Conservation (phyloP, 2,797 vertebrate genomes). For the Lepilemur septentrionalis region DNA sequence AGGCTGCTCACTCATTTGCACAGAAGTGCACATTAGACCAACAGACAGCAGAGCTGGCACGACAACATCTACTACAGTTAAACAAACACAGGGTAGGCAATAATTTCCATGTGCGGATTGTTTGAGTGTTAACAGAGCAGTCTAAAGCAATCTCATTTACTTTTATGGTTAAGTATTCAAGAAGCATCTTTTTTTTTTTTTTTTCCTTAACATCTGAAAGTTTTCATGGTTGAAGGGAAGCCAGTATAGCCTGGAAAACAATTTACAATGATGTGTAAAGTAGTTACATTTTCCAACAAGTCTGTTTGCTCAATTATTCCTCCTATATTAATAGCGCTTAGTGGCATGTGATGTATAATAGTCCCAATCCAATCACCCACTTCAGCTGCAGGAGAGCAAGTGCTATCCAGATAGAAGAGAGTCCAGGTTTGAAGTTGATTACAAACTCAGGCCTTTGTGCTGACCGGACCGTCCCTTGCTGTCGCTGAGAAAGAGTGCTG, state of each 20-base stretch:
- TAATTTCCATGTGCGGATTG: constrained; percentile 9
- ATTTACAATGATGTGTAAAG: constrained; percentile 52
- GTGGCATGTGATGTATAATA: not conserved
- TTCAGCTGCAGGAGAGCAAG: constrained; percentile 34
- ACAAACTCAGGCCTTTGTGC: not conserved
- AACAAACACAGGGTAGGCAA: constrained; percentile 29
- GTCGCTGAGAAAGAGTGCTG: constrained; percentile 36
- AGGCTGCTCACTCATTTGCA: not conserved
- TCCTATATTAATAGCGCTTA: constrained; percentile 56
- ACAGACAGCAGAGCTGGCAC: not conserved
- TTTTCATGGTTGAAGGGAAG: constrained; percentile 57
- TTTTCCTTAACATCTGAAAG: constrained; percentile 18
- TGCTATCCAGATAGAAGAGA: not conserved
- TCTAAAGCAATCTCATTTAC: constrained; percentile 62
- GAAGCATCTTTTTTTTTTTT: constrained; percentile 15
- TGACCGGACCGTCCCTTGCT: not conserved
- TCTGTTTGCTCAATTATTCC: constrained; percentile 54
- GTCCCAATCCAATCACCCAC: not conserved
- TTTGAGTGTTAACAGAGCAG: constrained; percentile 31
- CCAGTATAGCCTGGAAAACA: constrained; percentile 64
- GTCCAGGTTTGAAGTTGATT: constrained; percentile 42
- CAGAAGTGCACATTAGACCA: not conserved
- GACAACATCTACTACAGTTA: not conserved
- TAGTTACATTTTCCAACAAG: constrained; percentile 57
- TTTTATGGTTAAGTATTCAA: constrained; percentile 65